Percentiles rank a stretch among this genome's conserved stretches.
Evolutionary conservation across 2,797 vertebrate species (phyloP).

Genomic region (Syncerus caffer): DNA sequence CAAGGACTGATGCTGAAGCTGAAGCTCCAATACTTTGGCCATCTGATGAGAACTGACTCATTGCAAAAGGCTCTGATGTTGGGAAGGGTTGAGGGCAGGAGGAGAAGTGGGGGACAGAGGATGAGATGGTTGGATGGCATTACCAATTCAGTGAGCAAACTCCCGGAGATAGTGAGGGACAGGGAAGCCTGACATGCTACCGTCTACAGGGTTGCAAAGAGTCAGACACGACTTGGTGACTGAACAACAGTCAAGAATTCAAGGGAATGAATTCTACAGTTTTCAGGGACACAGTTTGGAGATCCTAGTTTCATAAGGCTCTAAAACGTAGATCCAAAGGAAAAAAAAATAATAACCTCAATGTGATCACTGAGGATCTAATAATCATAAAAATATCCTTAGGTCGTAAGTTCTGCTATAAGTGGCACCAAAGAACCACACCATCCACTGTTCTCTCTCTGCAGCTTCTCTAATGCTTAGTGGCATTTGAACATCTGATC

Average conservation of each 20-base stretch:
- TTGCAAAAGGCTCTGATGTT: neutral
- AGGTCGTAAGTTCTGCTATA: too few relatives aligned
- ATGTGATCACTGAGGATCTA: neutral
- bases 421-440: neutral
- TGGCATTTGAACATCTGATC: neutral
- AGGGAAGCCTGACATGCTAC: neutral
- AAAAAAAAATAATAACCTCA: neutral
- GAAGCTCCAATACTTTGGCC: neutral
- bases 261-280: neutral
- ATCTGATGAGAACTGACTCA: neutral
- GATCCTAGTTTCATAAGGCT: neutral
- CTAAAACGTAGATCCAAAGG: neutral
- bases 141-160: neutral
- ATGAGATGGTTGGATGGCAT: neutral
- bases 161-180: neutral
- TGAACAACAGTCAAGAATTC: neutral
- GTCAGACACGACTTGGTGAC: neutral
- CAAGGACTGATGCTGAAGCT: neutral
- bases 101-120: neutral
- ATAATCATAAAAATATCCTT: neutral
- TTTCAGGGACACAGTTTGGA: neutral
- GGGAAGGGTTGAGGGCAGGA: neutral
- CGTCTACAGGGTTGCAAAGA: neutral
- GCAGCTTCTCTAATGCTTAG: neutral
- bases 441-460: neutral